These are phyloP conservation scores for Latrodectus hesperus DNA, from an alignment of 2,888 invertebrate species.

Conservation along the genomic window DNA sequence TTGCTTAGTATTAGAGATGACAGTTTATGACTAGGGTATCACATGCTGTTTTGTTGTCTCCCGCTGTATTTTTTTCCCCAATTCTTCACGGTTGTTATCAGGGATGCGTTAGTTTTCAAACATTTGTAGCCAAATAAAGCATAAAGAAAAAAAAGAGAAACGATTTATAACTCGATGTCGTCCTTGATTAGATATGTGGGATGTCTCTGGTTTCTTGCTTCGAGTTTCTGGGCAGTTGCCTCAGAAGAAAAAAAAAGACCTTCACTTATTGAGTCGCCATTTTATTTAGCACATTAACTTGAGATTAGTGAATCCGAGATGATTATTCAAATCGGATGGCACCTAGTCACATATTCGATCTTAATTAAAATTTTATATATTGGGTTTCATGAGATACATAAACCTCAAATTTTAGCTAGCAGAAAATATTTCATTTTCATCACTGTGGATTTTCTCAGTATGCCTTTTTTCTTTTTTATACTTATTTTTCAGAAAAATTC, in stretches of 20 bases:
- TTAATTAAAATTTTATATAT: too few species aligned
- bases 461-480: too few species aligned
- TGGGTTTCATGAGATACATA: too few species aligned
- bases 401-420: too few species aligned
- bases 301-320: too few species aligned
- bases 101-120: slow-evolving; percentile 37
- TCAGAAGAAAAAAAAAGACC: not conserved
- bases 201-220: slow-evolving; percentile 4
- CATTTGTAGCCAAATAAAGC: slow-evolving; percentile 66
- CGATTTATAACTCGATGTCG: slow-evolving; percentile 22
- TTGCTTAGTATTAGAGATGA: not conserved
- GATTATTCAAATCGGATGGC: too few species aligned
- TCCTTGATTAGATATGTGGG: slow-evolving; percentile 56
- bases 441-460: too few species aligned
- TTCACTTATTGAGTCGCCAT: not conserved
- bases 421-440: too few species aligned
- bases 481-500: too few species aligned
- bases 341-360: too few species aligned
- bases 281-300: too few species aligned
- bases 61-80: not conserved
- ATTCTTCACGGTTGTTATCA: slow-evolving; percentile 26
- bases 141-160: slow-evolving; percentile 21
- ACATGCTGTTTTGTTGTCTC: not conserved
- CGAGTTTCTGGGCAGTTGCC: not conserved
- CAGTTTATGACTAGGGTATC: not conserved